Evolutionary conservation across 2,888 invertebrate genomes (phyloP), one percentile per base, ranked within the genome.

Genomic region (Azorinus chamasolen): DNA sequence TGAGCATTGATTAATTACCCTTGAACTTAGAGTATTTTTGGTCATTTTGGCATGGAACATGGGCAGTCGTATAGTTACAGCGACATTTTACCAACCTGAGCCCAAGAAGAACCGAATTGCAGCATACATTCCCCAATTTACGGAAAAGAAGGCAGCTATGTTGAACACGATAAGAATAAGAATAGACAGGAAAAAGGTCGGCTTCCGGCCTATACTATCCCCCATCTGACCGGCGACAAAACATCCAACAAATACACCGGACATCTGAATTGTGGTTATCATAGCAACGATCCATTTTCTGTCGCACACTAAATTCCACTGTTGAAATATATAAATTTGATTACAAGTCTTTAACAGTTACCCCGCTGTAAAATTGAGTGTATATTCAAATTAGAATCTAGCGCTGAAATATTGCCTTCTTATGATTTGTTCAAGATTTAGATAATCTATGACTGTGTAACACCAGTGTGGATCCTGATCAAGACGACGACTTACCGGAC

Each of bases 51-150:
- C n/a, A n/a, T n/a, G n/a, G n/a, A n/a, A n/a, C n/a, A n/a, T n/a
- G n/a, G n/a, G 10, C 32, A 32, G 10, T 32, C 10, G 10, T 32
- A 32, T 32, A n/a, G 32, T 32, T 4, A 10, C 10, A 6, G 32
- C 32, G 32, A 32, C 32, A 32, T 4, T 32, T 32, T 32, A 57
- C 58, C 22, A 58, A 45, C 74, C 77, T 20, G 83, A 54, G 18
- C 86, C 88, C n/a, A 85, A 57, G 14, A 83, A 24, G 65, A 84
- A 86, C 8, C 85, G 57, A 0, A 85, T 48, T 6, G 62, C 79
- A 0, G 85, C 82, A 51, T 86, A 89, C 82, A 89, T 84, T 59
- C 84, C 70, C 87, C 87, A 88, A 63, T 65, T 76, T 12, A 73
- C 61, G 3, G 87, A 82, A 65, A 87, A 86, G n/a, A 81, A 83